These are phyloP conservation scores for Spilosoma lubricipeda DNA, from an alignment of 2,888 invertebrate species.

Conservation along the genomic window DNA sequence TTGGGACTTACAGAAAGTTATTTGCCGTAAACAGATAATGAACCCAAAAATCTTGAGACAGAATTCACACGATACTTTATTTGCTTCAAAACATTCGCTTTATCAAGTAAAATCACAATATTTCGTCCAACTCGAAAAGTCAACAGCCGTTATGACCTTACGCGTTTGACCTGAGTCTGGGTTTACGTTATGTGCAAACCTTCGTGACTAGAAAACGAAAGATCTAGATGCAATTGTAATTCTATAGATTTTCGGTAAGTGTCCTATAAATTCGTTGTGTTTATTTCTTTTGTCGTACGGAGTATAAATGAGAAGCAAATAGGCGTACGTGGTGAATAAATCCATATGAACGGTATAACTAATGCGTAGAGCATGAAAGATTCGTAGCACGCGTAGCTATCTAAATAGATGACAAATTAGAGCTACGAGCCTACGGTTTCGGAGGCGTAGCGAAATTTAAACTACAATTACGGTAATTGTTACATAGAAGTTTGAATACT, in stretches of 20 bases:
- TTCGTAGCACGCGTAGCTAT: slow-evolving; percentile 48
- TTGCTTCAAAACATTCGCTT: slow-evolving; percentile 15
- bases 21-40: slow-evolving; percentile 67
- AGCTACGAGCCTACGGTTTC: slow-evolving; percentile 28
- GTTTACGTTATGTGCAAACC: slow-evolving; percentile 32
- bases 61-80: slow-evolving; percentile 52
- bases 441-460: slow-evolving; percentile 18
- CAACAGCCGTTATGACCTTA: slow-evolving; percentile 32
- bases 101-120: slow-evolving; percentile 19
- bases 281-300: slow-evolving; percentile 40
- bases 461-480: slow-evolving; percentile 1
- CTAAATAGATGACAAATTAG: slow-evolving; percentile 34
- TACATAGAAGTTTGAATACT: neutral
- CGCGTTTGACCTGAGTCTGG: slow-evolving; percentile 25
- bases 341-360: slow-evolving; percentile 27
- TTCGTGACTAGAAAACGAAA: slow-evolving; percentile 47
- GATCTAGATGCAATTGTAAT: slow-evolving; percentile 44
- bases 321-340: slow-evolving; percentile 36
- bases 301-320: slow-evolving; percentile 39
- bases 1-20: slow-evolving; percentile 44
- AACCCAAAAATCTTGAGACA: slow-evolving; percentile 53
- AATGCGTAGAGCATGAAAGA: slow-evolving; percentile 28
- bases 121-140: slow-evolving; percentile 23
- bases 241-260: slow-evolving; percentile 40
- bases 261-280: slow-evolving; percentile 39